Percentiles rank a stretch among this genome's conserved stretches.
Conservation (phyloP, 1,140 invertebrate species). For the Lordiphosa mommai region DNA sequence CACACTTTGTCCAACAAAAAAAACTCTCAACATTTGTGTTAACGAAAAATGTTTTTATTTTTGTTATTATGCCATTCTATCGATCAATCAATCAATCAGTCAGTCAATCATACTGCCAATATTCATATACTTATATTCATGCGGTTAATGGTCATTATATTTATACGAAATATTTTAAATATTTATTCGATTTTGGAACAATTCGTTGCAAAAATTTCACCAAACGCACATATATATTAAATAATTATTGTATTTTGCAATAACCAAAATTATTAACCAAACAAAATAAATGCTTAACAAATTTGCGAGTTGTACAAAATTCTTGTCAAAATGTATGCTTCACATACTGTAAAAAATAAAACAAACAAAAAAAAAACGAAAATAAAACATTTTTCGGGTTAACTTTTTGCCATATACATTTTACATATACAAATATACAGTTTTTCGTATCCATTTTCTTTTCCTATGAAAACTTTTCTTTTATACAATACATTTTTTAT, state of each 20-base stretch:
- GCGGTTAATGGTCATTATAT: constrained; percentile 70
- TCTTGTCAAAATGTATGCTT: constrained; percentile 24
- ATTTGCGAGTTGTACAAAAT: constrained; percentile 12
- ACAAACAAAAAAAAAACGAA: constrained; percentile 51
- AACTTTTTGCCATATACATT: constrained; percentile 39
- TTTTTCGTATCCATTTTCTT: constrained; percentile 24
- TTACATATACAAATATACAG: constrained; percentile 24
- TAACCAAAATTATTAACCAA: constrained; percentile 78
- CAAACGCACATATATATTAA: constrained; percentile 61
- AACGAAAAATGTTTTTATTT: constrained; percentile 80
- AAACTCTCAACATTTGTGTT: constrained; percentile 59
- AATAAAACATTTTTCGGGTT: constrained; percentile 80
- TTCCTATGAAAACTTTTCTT: constrained; percentile 24
- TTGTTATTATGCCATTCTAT: constrained; percentile 39
- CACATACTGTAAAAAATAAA: constrained; percentile 4
- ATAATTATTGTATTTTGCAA: constrained; percentile 76
- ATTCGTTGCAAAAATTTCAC: constrained; percentile 54
- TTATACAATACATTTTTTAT: constrained; percentile 30
- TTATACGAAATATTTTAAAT: constrained; percentile 17
- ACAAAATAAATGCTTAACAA: constrained; percentile 55
- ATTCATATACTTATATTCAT: constrained; percentile 53
- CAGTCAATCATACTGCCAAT: constrained; percentile 60
- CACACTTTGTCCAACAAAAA: constrained; percentile 4
- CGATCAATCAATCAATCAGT: constrained; percentile 47
- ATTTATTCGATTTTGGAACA: constrained; percentile 1